Base-by-base conservation (phyloP, 2,113 vertebrate species). In the Brachypteracias leptosomus region DNA sequence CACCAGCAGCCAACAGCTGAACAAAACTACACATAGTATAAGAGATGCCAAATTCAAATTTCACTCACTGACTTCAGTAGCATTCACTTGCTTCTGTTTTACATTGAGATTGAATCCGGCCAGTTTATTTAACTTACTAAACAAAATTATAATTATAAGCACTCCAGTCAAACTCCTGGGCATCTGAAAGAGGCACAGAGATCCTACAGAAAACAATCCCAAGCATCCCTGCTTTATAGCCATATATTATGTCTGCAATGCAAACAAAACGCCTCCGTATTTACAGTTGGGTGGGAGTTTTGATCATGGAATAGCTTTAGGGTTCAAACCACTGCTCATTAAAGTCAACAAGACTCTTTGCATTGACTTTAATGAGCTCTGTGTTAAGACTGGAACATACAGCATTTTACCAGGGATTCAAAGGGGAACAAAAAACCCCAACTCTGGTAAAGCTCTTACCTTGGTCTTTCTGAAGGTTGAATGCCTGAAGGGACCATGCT, bases 261-360 rank as follows among this genome's bases (percentile, higher is more conserved):
- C 72, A 92, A 95, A 77, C 52, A 80, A 57, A 91, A 74, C 72
- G 76, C 59, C 63, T 84, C 58, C 36, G 31, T 57, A 88, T 86
- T 94, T 93, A 81, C 65, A 82, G 77, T 54, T 92, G 1, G 15
- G 66, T 75, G 61, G 40, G 70, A 81, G 58, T 90, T 93, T 92
- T 94, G 83, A 81, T 87, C 92, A 52, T 75, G 28, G 29, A 72
- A 70, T 62, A 92, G 68, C 79, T 95, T 84, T 31, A 93, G 52
- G 65, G 49, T 78, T 95, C 80, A 90, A 72, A 71, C 47, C 79
- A 73, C 61, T 75, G 46, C 80, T 94, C 46, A 87, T 93, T 90
- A 89, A 95, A 96, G 49, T 68, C 95, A 94, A 63, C 49, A 57
- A 72, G 63, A 83, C 29, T 73, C 61, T 95, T 87, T 85, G 54